phyloP scores from a whole-genome alignment of 2,113 vertebrate genomes.

The Paramormyrops kingsleyae region DNA sequence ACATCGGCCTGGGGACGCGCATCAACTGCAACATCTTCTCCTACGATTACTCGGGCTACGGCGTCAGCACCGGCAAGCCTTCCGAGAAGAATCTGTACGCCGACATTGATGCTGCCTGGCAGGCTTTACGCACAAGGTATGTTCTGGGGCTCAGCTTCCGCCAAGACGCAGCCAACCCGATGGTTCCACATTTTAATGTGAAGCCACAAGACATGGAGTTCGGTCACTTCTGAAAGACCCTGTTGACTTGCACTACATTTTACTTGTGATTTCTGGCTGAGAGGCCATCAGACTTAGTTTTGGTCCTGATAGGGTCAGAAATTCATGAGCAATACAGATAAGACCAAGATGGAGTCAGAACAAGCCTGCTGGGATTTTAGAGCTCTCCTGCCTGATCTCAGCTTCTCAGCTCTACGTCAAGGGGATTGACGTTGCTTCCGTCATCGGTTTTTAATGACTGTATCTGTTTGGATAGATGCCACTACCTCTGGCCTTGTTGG shows the following conservation, averaged over 20 bases:
- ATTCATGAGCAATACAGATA: background rate
- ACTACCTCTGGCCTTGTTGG: background rate
- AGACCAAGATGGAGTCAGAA: background rate
- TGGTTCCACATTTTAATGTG: background rate
- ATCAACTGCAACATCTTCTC: conserved; percentile 99
- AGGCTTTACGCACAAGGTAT: conserved; percentile 86
- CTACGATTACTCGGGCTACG: conserved; percentile 96
- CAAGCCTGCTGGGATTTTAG: background rate
- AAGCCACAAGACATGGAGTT: background rate
- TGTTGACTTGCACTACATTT: background rate
- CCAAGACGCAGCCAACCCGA: background rate
- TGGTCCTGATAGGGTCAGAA: background rate
- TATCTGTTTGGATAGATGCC: background rate
- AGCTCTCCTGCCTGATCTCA: background rate
- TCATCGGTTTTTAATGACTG: background rate
- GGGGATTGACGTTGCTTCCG: background rate
- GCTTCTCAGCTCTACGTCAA: background rate
- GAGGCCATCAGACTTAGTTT: background rate
- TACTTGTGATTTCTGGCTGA: background rate
- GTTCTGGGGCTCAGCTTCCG: no score
- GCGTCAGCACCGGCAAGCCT: conserved; percentile 84
- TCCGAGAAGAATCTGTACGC: conserved; percentile 95
- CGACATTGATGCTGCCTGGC: conserved; percentile 92
- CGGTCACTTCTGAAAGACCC: background rate
- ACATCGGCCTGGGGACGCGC: conserved; percentile 88